Conservation (phyloP, 2,797 vertebrate genomes). For the Ateles fusciceps region DNA sequence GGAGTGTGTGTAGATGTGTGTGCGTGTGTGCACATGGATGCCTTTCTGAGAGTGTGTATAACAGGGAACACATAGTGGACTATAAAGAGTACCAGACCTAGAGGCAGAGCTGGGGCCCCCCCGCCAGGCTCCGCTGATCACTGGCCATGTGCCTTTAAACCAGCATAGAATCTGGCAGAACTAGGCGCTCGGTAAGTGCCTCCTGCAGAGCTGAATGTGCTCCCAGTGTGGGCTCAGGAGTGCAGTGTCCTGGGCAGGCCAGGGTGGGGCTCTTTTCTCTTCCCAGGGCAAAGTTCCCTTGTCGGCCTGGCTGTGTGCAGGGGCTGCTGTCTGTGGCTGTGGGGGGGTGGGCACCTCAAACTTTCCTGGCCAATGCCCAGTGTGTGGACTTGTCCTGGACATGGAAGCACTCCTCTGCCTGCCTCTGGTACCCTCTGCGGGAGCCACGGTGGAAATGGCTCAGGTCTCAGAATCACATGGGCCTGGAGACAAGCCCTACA, state of each 20-base stretch:
- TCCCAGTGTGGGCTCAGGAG: not conserved
- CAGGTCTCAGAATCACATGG: not conserved
- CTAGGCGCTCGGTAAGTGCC: not conserved
- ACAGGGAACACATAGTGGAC: not conserved
- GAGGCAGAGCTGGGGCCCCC: not conserved
- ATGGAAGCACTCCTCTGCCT: not conserved
- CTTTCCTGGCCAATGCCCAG: not conserved
- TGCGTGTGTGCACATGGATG: not conserved
- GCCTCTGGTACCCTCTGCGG: not conserved
- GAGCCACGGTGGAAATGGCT: not conserved
- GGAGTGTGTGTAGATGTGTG: not conserved
- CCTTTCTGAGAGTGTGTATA: not conserved
- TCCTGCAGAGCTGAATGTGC: fast-evolving
- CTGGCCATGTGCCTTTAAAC: not conserved
- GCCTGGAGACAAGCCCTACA: not conserved
- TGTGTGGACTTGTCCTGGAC: not conserved
- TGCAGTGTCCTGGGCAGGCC: not conserved
- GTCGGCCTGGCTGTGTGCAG: not conserved
- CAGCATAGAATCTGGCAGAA: not conserved
- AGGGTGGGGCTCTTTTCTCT: not conserved
- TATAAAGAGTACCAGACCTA: not conserved
- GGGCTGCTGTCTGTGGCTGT: not conserved
- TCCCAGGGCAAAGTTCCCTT: not conserved
- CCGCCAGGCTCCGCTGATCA: not conserved
- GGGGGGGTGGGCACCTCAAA: not conserved